A percentile compares a stretch with the other conserved stretches of the same genome.
These are phyloP conservation scores for Caradrina kadenii DNA, from an alignment of 2,888 invertebrate genomes.

Conservation along the genomic window DNA sequence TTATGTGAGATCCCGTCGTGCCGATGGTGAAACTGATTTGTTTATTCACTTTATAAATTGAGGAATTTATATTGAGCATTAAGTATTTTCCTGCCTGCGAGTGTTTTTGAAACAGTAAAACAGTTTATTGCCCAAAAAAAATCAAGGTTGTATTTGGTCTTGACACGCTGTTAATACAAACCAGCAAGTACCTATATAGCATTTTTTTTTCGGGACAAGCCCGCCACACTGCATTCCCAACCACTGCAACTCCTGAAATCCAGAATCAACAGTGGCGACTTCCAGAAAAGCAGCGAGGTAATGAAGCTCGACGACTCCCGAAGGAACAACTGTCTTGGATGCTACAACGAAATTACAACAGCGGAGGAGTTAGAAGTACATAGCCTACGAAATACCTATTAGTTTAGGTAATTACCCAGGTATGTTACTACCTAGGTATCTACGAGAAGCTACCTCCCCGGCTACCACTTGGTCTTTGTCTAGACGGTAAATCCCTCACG, in stretches of 20 bases:
- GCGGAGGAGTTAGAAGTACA: too few relatives aligned
- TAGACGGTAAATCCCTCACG: constrained; percentile 41
- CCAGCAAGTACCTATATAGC: too few relatives aligned
- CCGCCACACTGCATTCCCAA: too few relatives aligned
- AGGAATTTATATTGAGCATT: constrained; percentile 2
- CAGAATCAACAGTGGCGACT: too few relatives aligned
- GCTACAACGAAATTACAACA: too few relatives aligned
- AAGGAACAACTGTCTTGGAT: too few relatives aligned
- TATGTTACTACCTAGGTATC: background rate
- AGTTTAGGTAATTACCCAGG: background rate
- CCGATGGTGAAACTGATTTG: background rate
- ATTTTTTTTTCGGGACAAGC: too few relatives aligned
- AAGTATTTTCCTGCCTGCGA: background rate
- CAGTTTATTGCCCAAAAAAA: background rate
- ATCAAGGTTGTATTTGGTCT: background rate
- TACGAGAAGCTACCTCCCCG: background rate
- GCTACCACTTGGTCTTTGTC: background rate
- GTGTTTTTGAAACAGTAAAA: background rate
- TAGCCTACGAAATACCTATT: too few relatives aligned
- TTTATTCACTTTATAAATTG: constrained; percentile 12
- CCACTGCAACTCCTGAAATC: too few relatives aligned
- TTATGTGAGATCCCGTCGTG: constrained; percentile 14
- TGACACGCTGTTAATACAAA: too few relatives aligned
- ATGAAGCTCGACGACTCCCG: too few relatives aligned
- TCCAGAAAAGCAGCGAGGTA: too few relatives aligned